Conservation (phyloP, 2,113 vertebrate species). For the Anolis carolinensis region DNA sequence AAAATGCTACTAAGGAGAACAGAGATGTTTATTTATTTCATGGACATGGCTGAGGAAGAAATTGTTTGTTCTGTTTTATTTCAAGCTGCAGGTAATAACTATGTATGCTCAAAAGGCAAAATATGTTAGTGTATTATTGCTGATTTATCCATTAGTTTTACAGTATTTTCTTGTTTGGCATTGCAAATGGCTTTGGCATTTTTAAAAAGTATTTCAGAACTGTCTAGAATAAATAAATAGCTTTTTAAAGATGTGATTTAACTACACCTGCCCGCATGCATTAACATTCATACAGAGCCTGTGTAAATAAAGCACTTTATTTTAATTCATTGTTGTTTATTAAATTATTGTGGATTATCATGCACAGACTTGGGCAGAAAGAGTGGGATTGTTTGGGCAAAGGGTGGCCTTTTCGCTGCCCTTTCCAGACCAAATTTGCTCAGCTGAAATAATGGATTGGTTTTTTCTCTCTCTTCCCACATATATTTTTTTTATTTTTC, state of each 20-base stretch:
- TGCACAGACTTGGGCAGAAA: not conserved
- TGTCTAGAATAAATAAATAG: no score
- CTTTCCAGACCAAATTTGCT: not conserved
- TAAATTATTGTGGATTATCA: not conserved
- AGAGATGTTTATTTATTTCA: no score
- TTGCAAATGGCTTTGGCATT: no score
- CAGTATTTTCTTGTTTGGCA: no score
- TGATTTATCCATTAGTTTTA: not conserved
- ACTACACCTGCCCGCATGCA: not conserved
- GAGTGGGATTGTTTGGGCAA: not conserved
- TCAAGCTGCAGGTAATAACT: not conserved
- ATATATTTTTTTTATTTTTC: constrained; percentile 2
- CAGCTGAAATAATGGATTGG: not conserved
- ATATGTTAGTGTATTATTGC: not conserved
- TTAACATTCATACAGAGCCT: not conserved
- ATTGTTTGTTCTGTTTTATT: not conserved
- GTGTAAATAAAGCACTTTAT: not conserved
- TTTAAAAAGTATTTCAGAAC: no score
- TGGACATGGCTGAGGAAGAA: no score
- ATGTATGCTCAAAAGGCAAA: not conserved
- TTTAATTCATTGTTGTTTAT: not conserved
- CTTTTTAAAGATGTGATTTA: not conserved
- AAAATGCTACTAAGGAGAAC: no score
- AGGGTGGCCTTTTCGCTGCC: not conserved
- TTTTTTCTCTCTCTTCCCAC: not conserved